Evolutionary conservation across 1,140 invertebrate species (phyloP).

Genomic region (Apocrypta bakeri): DNA sequence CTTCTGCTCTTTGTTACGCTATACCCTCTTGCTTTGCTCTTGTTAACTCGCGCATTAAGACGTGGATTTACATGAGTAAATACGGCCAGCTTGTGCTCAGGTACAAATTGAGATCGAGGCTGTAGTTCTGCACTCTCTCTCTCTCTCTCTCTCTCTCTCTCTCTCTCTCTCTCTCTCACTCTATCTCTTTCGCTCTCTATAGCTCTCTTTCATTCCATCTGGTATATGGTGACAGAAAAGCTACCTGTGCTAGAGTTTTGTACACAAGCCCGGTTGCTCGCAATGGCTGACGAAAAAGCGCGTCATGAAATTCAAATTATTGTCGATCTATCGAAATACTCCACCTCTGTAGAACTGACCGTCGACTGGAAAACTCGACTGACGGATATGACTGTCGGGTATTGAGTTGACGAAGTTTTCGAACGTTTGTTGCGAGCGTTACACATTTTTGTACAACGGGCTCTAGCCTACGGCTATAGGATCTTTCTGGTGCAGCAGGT

Average conservation of each 20-base stretch:
- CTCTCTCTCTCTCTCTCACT: too few relatives aligned
- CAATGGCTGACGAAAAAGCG: not conserved
- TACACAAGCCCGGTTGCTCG: not conserved
- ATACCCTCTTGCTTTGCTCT: slow-evolving; percentile 6
- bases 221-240: not conserved
- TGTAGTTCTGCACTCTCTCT: not conserved
- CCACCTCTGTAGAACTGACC: not conserved
- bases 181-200: too few relatives aligned
- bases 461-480: too few relatives aligned
- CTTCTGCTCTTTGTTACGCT: not conserved
- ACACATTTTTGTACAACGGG: too few relatives aligned
- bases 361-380: slow-evolving; percentile 10
- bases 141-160: not conserved
- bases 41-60: slow-evolving; percentile 54
- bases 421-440: not conserved
- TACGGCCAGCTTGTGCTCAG: slow-evolving; percentile 49
- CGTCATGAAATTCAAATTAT: slow-evolving; percentile 43
- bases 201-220: too few relatives aligned
- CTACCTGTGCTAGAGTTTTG: not conserved
- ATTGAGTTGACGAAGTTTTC: not conserved
- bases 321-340: not conserved
- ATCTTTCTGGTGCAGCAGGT: too few relatives aligned
- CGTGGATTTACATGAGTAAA: slow-evolving; percentile 62
- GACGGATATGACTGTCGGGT: not conserved
- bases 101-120: slow-evolving; percentile 62